Evolutionary conservation across 2,113 vertebrate species (phyloP), one percentile per base, ranked within the genome.

Genomic region (Solea solea): DNA sequence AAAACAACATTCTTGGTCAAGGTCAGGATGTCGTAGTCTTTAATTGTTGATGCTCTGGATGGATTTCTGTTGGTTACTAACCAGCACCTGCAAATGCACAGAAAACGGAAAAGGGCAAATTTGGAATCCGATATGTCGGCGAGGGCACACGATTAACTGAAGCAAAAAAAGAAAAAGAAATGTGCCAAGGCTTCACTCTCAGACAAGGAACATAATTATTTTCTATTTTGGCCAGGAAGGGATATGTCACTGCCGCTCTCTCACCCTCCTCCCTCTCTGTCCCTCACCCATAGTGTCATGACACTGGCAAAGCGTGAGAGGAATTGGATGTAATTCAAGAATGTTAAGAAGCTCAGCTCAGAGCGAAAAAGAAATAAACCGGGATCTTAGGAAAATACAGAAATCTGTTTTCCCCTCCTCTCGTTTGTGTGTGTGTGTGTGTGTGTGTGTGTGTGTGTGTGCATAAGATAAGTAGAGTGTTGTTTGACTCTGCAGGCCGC

Each of bases 311-410:
- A 75, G 69, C 67, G 11, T 49, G 67, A 70, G 78, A 84, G 57
- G 65, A 76, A 72, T 21, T 86, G 86, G 79, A 88, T 46, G 55
- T 60, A 60, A 66, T 79, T 88, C 84, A 91, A 78, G 85, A 90
- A 88, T 78, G 80, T 77, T 84, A 80, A 91, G 84, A 88, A 75
- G 74, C 86, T 83, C 57, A 55, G 63, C 78, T 76, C 10, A 0
- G 67, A 81, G 41, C 63, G 40, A 72, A 82, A 81, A 58, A 61
- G 45, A 81, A 80, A 81, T 65, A 87, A 86, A 88, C 50, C 4
- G 9, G 60, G 67, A 71, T 82, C 69, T 82, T 71, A 59, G 12
- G 58, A 80, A 74, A 80, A 83, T 69, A 64, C 28, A 69, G 44
- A 78, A 80, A 58, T 69, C 59, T 15, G 34, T 49, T 49, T 57